Conservation (phyloP, 1,140 invertebrate species). For the Brachionus manjavacas region DNA sequence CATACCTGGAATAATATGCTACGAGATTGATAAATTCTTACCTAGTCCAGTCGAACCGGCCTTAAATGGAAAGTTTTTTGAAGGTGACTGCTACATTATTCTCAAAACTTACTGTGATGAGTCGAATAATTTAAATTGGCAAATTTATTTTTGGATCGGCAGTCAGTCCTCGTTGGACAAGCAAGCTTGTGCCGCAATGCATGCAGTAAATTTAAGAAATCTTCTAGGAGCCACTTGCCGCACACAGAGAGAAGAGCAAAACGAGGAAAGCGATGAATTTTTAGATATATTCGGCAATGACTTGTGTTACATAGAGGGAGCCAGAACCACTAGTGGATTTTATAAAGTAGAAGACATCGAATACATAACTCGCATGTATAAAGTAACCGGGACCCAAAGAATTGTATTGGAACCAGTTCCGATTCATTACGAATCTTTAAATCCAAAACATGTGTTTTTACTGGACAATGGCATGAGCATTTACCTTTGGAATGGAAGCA, state of each 20-base stretch:
- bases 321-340: constrained; percentile 90
- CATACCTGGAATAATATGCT: constrained; percentile 68
- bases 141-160: constrained; percentile 99
- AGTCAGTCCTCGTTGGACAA: constrained; percentile 92
- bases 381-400: constrained; percentile 70
- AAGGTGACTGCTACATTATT: constrained; percentile 97
- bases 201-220: constrained; percentile 95
- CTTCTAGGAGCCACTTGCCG: constrained; percentile 86
- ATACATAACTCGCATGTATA: constrained; percentile 45
- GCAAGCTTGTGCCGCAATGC: constrained; percentile 94
- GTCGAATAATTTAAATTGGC: constrained; percentile 77
- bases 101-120: constrained; percentile 82
- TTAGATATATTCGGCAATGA: constrained; percentile 85
- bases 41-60: constrained; percentile 77
- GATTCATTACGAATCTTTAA: constrained; percentile 65
- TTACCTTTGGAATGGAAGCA: constrained; percentile 80
- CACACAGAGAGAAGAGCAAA: constrained; percentile 95
- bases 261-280: constrained; percentile 93
- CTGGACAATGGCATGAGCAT: constrained; percentile 80
- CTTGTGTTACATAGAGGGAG: constrained; percentile 76
- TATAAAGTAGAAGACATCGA: constrained; percentile 90
- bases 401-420: constrained; percentile 85
- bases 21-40: constrained; percentile 98
- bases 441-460: constrained; percentile 85
- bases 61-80: constrained; percentile 94